Conservation (phyloP, 2,888 invertebrate species). For the Himalopsyche tibetana region DNA sequence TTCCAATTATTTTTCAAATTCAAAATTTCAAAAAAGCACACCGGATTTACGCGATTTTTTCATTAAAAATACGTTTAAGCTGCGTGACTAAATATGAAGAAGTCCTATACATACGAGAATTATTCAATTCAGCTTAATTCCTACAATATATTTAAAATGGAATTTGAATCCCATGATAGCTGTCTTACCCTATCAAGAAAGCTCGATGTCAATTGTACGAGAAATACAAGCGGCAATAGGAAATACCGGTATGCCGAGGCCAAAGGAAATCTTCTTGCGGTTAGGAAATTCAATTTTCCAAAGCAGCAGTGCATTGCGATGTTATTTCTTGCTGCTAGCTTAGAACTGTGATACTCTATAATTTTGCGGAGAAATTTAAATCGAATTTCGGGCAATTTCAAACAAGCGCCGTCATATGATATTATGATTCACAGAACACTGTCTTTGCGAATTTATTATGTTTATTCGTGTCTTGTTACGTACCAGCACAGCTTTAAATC, state of each 20-base stretch:
- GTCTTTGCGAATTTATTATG: too few relatives aligned
- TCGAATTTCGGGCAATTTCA: not conserved
- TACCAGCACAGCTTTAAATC: too few relatives aligned
- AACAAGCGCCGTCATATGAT: too few relatives aligned
- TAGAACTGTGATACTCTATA: not conserved
- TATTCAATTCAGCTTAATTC: not conserved
- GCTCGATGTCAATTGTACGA: not conserved
- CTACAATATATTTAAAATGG: not conserved
- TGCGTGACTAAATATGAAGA: too few relatives aligned
- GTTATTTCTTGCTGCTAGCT: not conserved
- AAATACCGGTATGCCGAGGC: not conserved
- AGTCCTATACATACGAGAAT: too few relatives aligned
- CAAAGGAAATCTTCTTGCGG: slow-evolving; percentile 10
- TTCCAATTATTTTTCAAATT: too few relatives aligned
- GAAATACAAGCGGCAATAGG: not conserved
- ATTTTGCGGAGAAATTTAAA: not conserved
- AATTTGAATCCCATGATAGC: not conserved
- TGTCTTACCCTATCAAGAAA: not conserved
- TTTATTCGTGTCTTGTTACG: too few relatives aligned
- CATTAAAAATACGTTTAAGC: too few relatives aligned
- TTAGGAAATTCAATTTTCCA: slow-evolving; percentile 50
- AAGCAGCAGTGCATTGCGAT: slow-evolving; percentile 32
- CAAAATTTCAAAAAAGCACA: too few relatives aligned
- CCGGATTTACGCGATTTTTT: too few relatives aligned
- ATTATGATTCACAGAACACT: too few relatives aligned